Base-by-base conservation (phyloP, 1,140 invertebrate genomes). In the Zophobas atratus region DNA sequence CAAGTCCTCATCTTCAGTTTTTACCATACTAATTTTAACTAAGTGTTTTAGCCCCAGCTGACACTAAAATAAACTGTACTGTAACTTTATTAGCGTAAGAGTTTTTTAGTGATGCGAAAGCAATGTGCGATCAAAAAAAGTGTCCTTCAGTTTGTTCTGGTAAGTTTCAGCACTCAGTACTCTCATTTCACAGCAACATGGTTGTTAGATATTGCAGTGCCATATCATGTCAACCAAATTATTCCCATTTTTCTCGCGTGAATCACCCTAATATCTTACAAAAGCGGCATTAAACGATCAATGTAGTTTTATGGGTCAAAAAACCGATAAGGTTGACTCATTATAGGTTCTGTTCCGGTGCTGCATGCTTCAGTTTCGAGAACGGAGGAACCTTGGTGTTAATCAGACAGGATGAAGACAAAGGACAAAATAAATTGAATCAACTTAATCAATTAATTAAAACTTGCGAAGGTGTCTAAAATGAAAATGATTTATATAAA, bases 251-350 rank as follows among this genome's bases (percentile, higher is more conserved):
- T 67, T 43, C 38, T 32, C 1, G 39, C 38, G 43, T 67, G 38
- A 67, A 67, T 67, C 60, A 67, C 60, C 60, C 39, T 39, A 57
- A 35, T 57, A 51, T 20, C 6, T 51, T 2, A 8, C 2, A 34
- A 57, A 57, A 57, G 33, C 35, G 33, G 34, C 35, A 33, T 1
- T 4, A 51, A 51, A 5, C 33, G 60, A 67, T 67, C 60, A 67
- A 67, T 67, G 38, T 8, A 67, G 41, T 46, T 63, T 67, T 67
- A 41, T 67, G 8, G 60, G 60, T 67, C 60, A 67, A 67, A 67
- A 67, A 67, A 67, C 60, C 60, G 38, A 67, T 67, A 43, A 41
- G 39, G 38, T 67, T 67, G 60, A 72, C 46, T 72, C 70, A 72
- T 51, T 55, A 20, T 20, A 51, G 51, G 38, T 43, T 51, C 70